phyloP scores from a whole-genome alignment of 2,113 vertebrate species.

The Triplophysa tibetana region DNA sequence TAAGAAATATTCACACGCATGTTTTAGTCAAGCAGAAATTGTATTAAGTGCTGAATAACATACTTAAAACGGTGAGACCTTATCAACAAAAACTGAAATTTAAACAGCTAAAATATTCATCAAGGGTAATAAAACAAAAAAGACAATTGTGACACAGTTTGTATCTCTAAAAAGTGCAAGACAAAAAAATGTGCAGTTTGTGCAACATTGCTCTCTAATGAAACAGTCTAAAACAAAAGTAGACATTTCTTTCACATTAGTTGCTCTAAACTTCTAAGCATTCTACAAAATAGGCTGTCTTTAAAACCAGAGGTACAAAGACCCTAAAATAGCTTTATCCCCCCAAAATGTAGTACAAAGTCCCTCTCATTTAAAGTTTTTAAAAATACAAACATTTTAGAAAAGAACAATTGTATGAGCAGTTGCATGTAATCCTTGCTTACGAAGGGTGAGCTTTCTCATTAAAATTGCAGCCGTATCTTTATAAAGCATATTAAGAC shows the following conservation, averaged over 20 bases:
- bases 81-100: background rate
- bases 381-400: constrained; percentile 79
- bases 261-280: constrained; percentile 67
- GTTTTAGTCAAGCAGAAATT: background rate
- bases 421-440: constrained; percentile 79
- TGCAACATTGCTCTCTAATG: constrained; percentile 11
- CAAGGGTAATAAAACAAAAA: background rate
- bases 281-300: constrained; percentile 78
- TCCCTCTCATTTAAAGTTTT: constrained; percentile 69
- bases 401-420: constrained; percentile 75
- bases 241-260: constrained; percentile 32
- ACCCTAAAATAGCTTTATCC: constrained; percentile 65
- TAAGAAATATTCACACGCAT: background rate
- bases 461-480: constrained; percentile 66
- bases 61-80: background rate
- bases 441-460: constrained; percentile 71
- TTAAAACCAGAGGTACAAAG: constrained; percentile 78
- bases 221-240: constrained; percentile 18
- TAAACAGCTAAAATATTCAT: background rate
- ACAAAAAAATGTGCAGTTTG: constrained; percentile 22
- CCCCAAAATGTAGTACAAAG: constrained; percentile 69
- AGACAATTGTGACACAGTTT: background rate
- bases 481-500: constrained; percentile 76
- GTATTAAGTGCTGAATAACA: constrained; percentile 6
- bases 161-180: constrained; percentile 9